phyloP scores from a whole-genome alignment of 2,113 vertebrate species.

The Bathybates hornii region DNA sequence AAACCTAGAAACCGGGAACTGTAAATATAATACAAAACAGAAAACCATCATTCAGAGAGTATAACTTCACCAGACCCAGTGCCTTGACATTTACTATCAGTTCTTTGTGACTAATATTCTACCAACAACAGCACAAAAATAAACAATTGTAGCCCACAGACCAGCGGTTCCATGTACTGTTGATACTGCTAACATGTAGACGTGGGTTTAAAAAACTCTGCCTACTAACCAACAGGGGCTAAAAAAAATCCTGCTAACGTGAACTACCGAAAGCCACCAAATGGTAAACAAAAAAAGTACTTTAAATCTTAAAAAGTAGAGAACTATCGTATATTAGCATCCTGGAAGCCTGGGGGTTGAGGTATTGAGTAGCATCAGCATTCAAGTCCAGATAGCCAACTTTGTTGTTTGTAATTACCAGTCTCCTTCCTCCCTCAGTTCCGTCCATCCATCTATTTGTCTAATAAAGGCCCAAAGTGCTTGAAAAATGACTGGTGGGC shows the following conservation, averaged over 20 bases:
- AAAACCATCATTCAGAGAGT: neutral
- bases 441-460: neutral
- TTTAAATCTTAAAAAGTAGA: neutral
- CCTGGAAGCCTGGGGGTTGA: neutral
- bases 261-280: neutral
- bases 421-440: neutral
- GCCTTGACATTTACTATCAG: neutral
- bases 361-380: neutral
- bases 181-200: neutral
- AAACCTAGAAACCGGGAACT: neutral
- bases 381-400: neutral
- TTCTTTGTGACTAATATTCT: neutral
- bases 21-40: neutral
- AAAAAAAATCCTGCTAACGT: neutral
- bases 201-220: neutral
- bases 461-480: neutral
- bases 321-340: neutral
- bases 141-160: neutral
- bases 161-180: neutral
- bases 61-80: neutral
- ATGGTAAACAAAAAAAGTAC: neutral
- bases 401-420: neutral
- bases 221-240: neutral
- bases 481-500: neutral
- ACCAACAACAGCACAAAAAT: neutral